Percentiles rank a stretch among this genome's conserved stretches.
Evolutionary conservation across 2,113 vertebrate genomes (phyloP).

Genomic region (Saiga tatarica): DNA sequence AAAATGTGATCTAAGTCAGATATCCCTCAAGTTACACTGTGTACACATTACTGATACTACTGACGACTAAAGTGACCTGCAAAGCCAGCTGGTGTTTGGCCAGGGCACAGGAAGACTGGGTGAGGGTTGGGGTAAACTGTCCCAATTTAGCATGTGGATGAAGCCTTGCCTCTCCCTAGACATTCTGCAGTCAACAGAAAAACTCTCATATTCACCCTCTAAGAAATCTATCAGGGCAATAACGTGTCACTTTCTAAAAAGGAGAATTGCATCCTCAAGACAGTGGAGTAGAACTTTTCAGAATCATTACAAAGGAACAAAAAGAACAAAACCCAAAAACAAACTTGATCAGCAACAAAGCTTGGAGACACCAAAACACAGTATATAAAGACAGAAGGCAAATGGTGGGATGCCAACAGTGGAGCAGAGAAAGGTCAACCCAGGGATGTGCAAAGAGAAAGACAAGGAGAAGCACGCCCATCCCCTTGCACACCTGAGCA

Average conservation of each 20-base stretch:
- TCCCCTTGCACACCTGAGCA: background rate
- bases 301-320: background rate
- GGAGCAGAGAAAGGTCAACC: background rate
- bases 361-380: background rate
- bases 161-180: background rate
- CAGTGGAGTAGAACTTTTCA: background rate
- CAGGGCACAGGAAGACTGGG: background rate
- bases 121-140: background rate
- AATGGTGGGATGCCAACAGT: fast-evolving
- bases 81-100: background rate
- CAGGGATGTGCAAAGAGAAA: background rate
- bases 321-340: background rate
- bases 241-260: background rate
- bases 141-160: background rate
- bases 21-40: background rate
- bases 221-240: background rate
- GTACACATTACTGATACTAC: no score
- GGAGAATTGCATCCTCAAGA: background rate
- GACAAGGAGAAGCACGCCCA: background rate
- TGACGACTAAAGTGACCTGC: background rate
- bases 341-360: background rate
- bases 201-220: background rate
- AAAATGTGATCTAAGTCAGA: background rate
- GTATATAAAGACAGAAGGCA: background rate
- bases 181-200: background rate